Percentiles rank a stretch among this genome's conserved stretches.
Evolutionary conservation across 2,797 vertebrate genomes (phyloP).

Genomic region (Halcyon chelicuti): DNA sequence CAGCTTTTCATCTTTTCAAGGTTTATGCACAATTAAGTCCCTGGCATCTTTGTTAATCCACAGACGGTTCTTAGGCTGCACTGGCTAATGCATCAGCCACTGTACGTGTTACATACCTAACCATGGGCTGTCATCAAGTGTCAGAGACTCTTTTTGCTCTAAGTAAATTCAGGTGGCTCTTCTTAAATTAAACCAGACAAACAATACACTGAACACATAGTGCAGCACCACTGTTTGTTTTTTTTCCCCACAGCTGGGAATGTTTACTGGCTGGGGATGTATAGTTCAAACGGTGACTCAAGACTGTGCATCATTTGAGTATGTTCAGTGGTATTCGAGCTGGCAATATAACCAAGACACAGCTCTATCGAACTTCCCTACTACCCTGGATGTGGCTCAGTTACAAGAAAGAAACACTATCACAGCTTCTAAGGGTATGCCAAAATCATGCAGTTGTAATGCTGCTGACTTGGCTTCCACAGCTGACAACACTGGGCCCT

Average conservation of each 20-base stretch:
- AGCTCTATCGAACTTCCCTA: neutral
- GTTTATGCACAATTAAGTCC: conserved; percentile 48
- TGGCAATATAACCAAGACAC: neutral
- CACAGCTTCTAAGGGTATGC: neutral
- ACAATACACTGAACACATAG: neutral
- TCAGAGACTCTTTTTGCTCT: neutral
- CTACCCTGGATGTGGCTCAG: neutral
- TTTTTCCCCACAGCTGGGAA: neutral
- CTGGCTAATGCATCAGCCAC: neutral
- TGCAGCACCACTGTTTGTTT: neutral
- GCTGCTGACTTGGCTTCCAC: neutral
- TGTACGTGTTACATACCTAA: neutral
- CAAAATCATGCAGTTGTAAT: neutral
- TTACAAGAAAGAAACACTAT: neutral
- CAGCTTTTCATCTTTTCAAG: conserved; percentile 52
- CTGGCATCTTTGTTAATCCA: conserved; percentile 41
- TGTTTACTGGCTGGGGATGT: fast-evolving
- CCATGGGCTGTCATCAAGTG: neutral
- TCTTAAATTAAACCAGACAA: neutral
- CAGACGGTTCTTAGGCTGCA: conserved; percentile 19
- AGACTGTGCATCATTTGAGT: neutral
- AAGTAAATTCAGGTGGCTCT: neutral
- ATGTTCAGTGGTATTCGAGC: neutral
- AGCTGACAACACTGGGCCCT: neutral
- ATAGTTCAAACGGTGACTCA: neutral